Evolutionary conservation across 2,888 invertebrate genomes (phyloP), one percentile per base, ranked within the genome.

Genomic region (Eupsilia transversa): DNA sequence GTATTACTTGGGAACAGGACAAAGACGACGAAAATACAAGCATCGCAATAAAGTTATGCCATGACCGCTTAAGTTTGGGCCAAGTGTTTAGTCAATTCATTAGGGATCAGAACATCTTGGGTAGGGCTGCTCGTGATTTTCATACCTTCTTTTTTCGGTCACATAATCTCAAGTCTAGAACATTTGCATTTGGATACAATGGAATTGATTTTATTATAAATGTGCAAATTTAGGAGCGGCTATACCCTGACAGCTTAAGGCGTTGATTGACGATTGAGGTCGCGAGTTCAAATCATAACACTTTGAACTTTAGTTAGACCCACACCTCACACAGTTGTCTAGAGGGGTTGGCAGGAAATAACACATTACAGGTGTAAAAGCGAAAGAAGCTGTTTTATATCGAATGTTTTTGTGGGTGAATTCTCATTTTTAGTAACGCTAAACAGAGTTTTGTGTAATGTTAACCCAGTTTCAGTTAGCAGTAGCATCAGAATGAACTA

Each of bases 61-160:
- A 83, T 57, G 72, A 78, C 59, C 52, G 71, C 57, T 87, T 83
- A 72, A 72, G 54, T 87, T 87, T 70, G 83, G 83, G 72, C 74
- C 74, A 78, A 87, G 87, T 90, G 90, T 90, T 89, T 84, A 82
- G 82, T 89, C 89, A 90, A 92, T 92, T 94, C 92, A 94, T 95
- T 94, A 94, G 82, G 81, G 76, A 79, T 77, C 61, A 68, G 35
- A 56, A 33, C 20, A 73, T 79, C 72, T 59, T 70, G 43, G 46
- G 61, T 46, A 80, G 72, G 72, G 71, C n/a, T 70, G 70, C 0
- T 76, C 67, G 68, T 78, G 79, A 82, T 54, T 68, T 64, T 7
- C 33, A 49, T 60, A 49, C 17, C 61, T 74, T 70, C n/a, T 74
- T 82, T 83, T 74, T 77, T 70, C 61, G 64, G 30, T 59, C 43